Evolutionary conservation across 2,797 vertebrate species (phyloP).

Genomic region (Poeciliopsis presidionis): DNA sequence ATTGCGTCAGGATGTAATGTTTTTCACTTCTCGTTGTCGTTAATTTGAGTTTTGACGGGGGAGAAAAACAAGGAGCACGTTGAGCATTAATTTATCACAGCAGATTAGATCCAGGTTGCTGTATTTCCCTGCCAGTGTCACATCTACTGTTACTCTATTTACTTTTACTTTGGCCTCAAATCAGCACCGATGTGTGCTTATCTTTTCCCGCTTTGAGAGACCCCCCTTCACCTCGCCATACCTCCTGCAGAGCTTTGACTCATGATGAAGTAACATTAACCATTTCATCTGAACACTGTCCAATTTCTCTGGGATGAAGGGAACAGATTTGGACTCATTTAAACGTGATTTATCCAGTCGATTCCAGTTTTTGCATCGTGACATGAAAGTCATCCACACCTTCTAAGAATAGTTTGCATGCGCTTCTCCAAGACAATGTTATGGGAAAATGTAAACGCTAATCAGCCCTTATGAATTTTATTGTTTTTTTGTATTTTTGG

Average conservation of each 20-base stretch:
- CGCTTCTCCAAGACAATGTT: neutral
- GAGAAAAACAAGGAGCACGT: neutral
- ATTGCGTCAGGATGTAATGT: conserved; percentile 21
- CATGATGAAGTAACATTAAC: neutral
- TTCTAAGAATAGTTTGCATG: neutral
- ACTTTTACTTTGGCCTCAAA: neutral
- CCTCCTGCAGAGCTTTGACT: neutral
- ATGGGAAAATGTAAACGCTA: neutral
- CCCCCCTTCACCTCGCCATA: too few species aligned
- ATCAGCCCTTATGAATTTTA: neutral
- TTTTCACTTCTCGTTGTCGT: conserved; percentile 18
- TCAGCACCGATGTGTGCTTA: neutral
- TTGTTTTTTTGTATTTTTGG: neutral
- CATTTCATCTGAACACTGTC: neutral
- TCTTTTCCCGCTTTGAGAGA: neutral
- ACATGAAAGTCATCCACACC: neutral
- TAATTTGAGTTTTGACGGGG: neutral
- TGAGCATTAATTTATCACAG: neutral
- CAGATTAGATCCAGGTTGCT: neutral
- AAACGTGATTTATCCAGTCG: neutral
- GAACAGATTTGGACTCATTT: neutral
- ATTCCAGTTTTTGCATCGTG: neutral
- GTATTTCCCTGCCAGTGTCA: neutral
- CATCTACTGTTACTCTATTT: neutral
- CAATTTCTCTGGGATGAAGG: neutral